Evolutionary conservation across 92 coral and sea anemone species (phyloP).

Genomic region (Epizoanthus stellaris): DNA sequence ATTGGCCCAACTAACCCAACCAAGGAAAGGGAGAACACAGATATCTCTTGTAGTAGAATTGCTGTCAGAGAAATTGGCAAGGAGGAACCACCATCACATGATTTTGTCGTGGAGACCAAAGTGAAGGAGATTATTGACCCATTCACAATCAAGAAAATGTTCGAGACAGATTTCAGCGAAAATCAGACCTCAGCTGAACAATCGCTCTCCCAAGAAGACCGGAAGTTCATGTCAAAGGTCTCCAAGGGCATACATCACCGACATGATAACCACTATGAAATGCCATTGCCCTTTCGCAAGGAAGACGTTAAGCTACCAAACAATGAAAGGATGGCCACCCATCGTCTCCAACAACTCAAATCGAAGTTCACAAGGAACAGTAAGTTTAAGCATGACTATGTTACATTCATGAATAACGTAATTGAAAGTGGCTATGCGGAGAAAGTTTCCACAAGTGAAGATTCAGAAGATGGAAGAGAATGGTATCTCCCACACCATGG

Average conservation of each 20-base stretch:
- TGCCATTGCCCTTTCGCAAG: slow-evolving; percentile 48
- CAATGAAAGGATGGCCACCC: slow-evolving; percentile 52
- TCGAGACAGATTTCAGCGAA: slow-evolving; percentile 65
- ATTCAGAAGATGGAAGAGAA: slow-evolving; percentile 32
- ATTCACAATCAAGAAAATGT: slow-evolving; percentile 64
- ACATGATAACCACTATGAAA: slow-evolving; percentile 49
- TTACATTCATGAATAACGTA: slow-evolving; percentile 41
- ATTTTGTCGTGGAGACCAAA: slow-evolving; percentile 53
- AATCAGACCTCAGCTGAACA: slow-evolving; percentile 41
- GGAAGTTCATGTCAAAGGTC: slow-evolving; percentile 49
- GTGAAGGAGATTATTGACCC: slow-evolving; percentile 63
- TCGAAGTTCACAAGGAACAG: neutral
- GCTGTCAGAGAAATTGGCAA: slow-evolving; percentile 52
- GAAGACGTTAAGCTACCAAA: slow-evolving; percentile 47
- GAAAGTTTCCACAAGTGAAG: slow-evolving; percentile 40
- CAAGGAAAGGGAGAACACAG: slow-evolving; percentile 22
- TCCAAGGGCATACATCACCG: slow-evolving; percentile 33
- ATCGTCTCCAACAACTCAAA: neutral
- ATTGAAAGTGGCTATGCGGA: slow-evolving; percentile 51
- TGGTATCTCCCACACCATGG: slow-evolving; percentile 66
- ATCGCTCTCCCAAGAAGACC: slow-evolving; percentile 57
- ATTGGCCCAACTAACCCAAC: slow-evolving; percentile 43
- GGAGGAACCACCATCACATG: slow-evolving; percentile 41
- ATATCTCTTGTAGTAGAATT: slow-evolving; percentile 55
- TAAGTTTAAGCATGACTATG: slow-evolving; percentile 40